Evolutionary conservation across 2,797 vertebrate species (phyloP).

Genomic region (Sebastes oblongus): DNA sequence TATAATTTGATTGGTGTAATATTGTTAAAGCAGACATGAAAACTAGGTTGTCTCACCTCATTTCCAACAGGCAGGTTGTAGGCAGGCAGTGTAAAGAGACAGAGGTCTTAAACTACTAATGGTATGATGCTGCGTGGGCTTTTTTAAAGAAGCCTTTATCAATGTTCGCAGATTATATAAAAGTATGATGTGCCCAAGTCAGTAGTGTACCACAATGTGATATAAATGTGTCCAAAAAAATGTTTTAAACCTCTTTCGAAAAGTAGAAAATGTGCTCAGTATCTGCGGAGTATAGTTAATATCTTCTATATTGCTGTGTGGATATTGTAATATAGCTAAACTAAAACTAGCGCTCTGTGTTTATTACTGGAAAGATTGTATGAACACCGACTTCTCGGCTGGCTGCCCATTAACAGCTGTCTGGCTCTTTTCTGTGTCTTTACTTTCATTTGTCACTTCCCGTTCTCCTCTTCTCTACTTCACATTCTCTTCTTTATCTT

Average conservation of each 20-base stretch:
- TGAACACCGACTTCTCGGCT: neutral
- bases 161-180: neutral
- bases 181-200: neutral
- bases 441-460: neutral
- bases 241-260: neutral
- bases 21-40: too few relatives aligned
- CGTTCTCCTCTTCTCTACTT: neutral
- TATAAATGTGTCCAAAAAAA: neutral
- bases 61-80: too few relatives aligned
- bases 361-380: neutral
- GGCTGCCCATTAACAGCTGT: neutral
- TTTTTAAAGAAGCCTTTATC: neutral
- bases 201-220: neutral
- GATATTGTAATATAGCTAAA: neutral
- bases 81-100: neutral
- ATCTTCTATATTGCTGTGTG: neutral
- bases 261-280: neutral
- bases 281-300: neutral
- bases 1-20: too few relatives aligned
- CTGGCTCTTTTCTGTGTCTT: neutral
- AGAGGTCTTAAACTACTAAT: neutral
- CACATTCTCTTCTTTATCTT: conserved; percentile 15
- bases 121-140: neutral
- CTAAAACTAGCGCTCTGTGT: neutral
- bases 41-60: too few relatives aligned